These are phyloP conservation scores for Cyclopterus lumpus DNA, from an alignment of 2,797 vertebrate genomes.

Conservation along the genomic window DNA sequence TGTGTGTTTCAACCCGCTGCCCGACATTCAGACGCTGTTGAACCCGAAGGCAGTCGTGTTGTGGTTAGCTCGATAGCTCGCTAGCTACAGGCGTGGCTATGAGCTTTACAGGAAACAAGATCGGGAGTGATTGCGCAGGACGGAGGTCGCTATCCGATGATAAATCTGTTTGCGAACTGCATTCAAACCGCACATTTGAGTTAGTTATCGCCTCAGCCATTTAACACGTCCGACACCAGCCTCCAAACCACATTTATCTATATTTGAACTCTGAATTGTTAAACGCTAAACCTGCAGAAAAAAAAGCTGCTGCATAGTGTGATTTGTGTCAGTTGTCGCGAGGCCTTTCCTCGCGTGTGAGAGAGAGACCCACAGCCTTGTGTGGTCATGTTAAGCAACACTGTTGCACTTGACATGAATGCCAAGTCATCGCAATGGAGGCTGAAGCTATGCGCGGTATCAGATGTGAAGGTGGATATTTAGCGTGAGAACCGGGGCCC, in stretches of 20 bases:
- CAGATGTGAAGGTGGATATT: conserved; percentile 26
- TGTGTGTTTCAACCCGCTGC: not conserved
- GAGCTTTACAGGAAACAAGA: conserved; percentile 76
- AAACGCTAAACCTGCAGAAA: conserved; percentile 30
- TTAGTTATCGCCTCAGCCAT: not conserved
- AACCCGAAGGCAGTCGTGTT: conserved; percentile 1
- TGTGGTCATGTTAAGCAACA: conserved; percentile 48
- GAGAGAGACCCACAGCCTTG: conserved; percentile 46
- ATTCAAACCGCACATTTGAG: conserved; percentile 10
- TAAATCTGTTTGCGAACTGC: conserved; percentile 28
- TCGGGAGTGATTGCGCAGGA: conserved; percentile 71
- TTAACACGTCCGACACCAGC: not conserved
- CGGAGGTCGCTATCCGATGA: conserved; percentile 38
- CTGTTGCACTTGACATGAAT: conserved; percentile 40
- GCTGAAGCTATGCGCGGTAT: conserved; percentile 16
- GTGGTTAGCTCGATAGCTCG: conserved; percentile 63
- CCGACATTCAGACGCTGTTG: not conserved
- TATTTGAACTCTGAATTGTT: not conserved
- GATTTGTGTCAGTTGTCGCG: conserved; percentile 33
- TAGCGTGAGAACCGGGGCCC: not conserved
- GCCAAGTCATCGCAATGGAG: conserved; percentile 40
- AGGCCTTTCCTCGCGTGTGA: conserved; percentile 59
- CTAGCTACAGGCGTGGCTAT: conserved; percentile 83
- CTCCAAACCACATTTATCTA: not conserved
- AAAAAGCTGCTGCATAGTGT: conserved; percentile 45